These are phyloP conservation scores for Acronicta alni DNA, from an alignment of 2,888 invertebrate species.

Conservation along the genomic window DNA sequence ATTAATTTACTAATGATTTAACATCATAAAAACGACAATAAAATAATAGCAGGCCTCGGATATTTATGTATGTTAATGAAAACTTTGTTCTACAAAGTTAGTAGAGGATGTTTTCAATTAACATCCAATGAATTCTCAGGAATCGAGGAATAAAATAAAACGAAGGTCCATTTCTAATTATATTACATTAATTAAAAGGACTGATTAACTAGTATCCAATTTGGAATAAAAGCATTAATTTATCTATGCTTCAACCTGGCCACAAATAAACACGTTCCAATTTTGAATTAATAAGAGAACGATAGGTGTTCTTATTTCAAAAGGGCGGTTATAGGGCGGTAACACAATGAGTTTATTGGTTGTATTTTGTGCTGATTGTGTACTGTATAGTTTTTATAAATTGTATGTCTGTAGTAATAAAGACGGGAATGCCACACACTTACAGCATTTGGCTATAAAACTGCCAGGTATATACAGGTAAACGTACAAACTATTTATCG, in stretches of 20 bases:
- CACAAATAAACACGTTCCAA: conserved; percentile 56
- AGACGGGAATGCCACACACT: conserved; percentile 11
- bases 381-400: conserved; percentile 1
- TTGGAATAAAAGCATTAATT: conserved; percentile 52
- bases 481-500: not conserved
- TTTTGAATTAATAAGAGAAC: conserved; percentile 70
- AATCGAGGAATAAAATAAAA: conserved; percentile 33
- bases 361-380: not conserved
- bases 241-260: conserved; percentile 51
- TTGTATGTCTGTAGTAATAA: conserved; percentile 4
- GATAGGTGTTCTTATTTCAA: conserved; percentile 61
- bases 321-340: conserved; percentile 51
- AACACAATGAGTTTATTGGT: conserved; percentile 28
- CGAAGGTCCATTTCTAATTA: conserved; percentile 23
- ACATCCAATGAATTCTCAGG: conserved; percentile 25
- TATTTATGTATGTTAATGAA: too few relatives aligned
- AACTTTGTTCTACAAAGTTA: too few relatives aligned
- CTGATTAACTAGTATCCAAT: conserved; percentile 37
- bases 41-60: conserved; percentile 9
- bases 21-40: not conserved
- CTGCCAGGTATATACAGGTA: not conserved
- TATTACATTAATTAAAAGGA: conserved; percentile 37
- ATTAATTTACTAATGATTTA: not conserved
- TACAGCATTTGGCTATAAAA: conserved; percentile 22
- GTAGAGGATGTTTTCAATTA: conserved; percentile 44